These are phyloP conservation scores for Paragorgia papillata DNA, from an alignment of 92 coral and sea anemone species.

Conservation along the genomic window DNA sequence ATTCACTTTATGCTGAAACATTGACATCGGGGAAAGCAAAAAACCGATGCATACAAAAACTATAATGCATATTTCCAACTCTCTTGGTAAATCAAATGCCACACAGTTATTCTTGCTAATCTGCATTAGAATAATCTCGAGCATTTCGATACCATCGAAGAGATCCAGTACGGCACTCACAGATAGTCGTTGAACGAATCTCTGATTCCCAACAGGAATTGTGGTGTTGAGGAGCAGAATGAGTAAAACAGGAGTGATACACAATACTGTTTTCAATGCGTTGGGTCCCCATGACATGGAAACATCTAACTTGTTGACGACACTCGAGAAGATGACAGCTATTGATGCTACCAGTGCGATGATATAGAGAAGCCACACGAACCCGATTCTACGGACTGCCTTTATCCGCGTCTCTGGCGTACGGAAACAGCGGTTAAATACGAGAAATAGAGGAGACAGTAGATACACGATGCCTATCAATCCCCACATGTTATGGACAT, in stretches of 20 bases:
- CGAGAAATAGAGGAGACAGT: neutral
- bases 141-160: conserved; percentile 42
- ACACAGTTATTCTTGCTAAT: neutral
- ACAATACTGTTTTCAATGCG: conserved; percentile 61
- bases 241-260: conserved; percentile 64
- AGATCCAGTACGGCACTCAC: conserved; percentile 16
- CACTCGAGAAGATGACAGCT: conserved; percentile 29
- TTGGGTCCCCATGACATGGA: conserved; percentile 64
- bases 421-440: conserved; percentile 3
- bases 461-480: neutral
- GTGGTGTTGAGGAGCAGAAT: conserved; percentile 62
- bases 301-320: conserved; percentile 44
- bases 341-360: conserved; percentile 23
- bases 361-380: conserved; percentile 45
- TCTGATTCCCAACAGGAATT: conserved; percentile 37
- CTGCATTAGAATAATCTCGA: conserved; percentile 21
- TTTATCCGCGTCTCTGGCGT: conserved; percentile 9
- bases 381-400: conserved; percentile 34
- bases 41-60: conserved; percentile 31
- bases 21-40: conserved; percentile 35
- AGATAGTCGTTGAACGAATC: conserved; percentile 22
- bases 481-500: neutral
- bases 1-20: conserved; percentile 49
- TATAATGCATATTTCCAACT: conserved; percentile 15
- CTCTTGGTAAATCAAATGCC: neutral